Base-by-base conservation (phyloP, 2,888 invertebrate genomes). In the Machimus rusticus region DNA sequence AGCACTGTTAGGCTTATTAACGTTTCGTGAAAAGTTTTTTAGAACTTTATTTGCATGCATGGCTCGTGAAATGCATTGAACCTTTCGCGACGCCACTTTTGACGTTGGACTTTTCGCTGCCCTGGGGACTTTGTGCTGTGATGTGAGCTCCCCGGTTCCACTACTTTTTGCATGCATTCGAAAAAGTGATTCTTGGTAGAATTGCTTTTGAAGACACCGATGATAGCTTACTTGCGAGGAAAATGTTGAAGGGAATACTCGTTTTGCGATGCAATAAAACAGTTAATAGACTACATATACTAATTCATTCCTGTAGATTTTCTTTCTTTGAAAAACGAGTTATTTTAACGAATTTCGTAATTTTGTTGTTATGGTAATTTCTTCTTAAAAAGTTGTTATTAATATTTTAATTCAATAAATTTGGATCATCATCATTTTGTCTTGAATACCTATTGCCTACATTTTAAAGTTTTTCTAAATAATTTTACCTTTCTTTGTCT, bases 11-110 rank as follows among this genome's bases (percentile, higher is more conserved):
- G 37, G 57, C 82, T 79, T 79, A 19, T 82, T 82, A 55, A 82
- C 82, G 82, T 66, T 66, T 55, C 82, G 66, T 57, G 82, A 66
- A 82, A 66, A 66, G 46, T 39, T 34, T 39, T 82, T 82, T 82
- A 57, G 66, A 82, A 82, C 82, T 82, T 66, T 6, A 82, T 82
- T 82, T 82, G 82, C 82, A 82, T 82, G 82, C 82, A 82, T n/a
- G 37, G 37, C 55, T 66, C 37, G n/a, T 23, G 39, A 82, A 82
- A 82, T 81, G 66, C 82, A 82, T 37, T 57, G 82, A 55, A 39
- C 66, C 23, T 55, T 23, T 28, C 66, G 66, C 66, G 23, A 23
- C 66, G 23, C 66, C 8, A 28, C 66, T 66, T 23, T 14, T 28
- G 66, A 28, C 66, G 28, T 8, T 66, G 66, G 28, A 28, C 66